phyloP scores from a whole-genome alignment of 2,888 invertebrate species.

The Esperia sulphurella region DNA sequence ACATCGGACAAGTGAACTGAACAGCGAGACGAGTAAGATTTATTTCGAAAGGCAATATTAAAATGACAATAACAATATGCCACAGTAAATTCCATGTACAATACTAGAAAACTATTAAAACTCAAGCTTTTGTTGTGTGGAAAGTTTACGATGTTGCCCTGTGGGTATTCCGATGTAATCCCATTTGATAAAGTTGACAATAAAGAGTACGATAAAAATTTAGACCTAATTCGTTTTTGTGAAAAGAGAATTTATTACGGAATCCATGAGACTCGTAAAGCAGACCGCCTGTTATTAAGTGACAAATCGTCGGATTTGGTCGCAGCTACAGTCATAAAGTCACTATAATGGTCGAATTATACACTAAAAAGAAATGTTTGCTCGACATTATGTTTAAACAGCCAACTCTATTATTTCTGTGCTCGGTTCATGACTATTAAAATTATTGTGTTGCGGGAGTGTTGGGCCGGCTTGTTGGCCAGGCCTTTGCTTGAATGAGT shows the following conservation, averaged over 20 bases:
- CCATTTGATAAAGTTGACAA: constrained; percentile 52
- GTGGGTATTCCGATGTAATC: constrained; percentile 45
- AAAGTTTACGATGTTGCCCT: constrained; percentile 41
- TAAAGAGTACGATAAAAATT: constrained; percentile 59
- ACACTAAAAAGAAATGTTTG: constrained; percentile 45
- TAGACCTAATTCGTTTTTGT: constrained; percentile 58
- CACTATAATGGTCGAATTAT: constrained; percentile 58
- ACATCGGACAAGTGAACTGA: background rate
- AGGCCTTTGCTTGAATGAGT: too few species aligned
- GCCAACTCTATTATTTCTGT: constrained; percentile 14
- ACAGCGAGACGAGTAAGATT: background rate
- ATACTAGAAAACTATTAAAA: constrained; percentile 40
- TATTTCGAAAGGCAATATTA: constrained; percentile 14
- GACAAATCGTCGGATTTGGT: constrained; percentile 60
- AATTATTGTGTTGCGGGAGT: constrained; percentile 11
- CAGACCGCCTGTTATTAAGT: constrained; percentile 60
- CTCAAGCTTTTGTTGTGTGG: constrained; percentile 32
- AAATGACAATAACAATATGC: constrained; percentile 34
- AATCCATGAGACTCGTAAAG: constrained; percentile 52
- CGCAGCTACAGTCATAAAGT: constrained; percentile 54
- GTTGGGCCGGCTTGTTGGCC: background rate
- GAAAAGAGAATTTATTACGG: constrained; percentile 54
- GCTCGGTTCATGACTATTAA: constrained; percentile 7
- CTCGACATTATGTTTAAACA: constrained; percentile 25
- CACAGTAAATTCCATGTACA: constrained; percentile 40